A percentile compares a stretch with the other conserved stretches of the same genome.
Conservation (phyloP, 2,797 vertebrate species). For the Chelmon rostratus region DNA sequence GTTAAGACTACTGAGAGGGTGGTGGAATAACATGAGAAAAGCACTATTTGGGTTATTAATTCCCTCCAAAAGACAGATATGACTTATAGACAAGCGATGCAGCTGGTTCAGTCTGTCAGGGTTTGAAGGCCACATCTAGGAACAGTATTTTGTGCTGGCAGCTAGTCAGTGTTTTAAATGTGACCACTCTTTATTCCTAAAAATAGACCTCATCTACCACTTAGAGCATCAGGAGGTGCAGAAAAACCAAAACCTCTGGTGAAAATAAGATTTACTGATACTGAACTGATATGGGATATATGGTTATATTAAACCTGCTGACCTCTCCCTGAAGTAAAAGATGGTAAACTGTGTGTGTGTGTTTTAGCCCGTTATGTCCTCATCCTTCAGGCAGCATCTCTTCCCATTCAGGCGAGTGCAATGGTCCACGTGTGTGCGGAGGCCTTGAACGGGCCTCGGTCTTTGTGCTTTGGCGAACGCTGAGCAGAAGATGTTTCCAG, state of each 20-base stretch:
- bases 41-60: no score
- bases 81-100: not conserved
- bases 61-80: not conserved
- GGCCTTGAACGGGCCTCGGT: constrained; percentile 28
- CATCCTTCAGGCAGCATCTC: not conserved
- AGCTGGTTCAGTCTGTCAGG: not conserved
- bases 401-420: constrained; percentile 4
- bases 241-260: not conserved
- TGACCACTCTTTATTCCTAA: not conserved
- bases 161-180: not conserved
- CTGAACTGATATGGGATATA: not conserved
- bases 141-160: not conserved
- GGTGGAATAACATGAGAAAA: not conserved
- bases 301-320: not conserved
- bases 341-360: not conserved
- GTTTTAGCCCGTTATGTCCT: not conserved
- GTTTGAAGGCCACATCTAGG: not conserved
- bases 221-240: no score
- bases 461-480: constrained; percentile 19
- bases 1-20: not conserved
- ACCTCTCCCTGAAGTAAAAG: not conserved
- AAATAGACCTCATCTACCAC: not conserved
- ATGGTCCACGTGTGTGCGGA: constrained; percentile 16
- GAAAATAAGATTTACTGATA: not conserved
- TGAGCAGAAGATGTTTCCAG: constrained; percentile 21